Conservation (phyloP, 2,113 vertebrate species). For the Dipodomys merriami region DNA sequence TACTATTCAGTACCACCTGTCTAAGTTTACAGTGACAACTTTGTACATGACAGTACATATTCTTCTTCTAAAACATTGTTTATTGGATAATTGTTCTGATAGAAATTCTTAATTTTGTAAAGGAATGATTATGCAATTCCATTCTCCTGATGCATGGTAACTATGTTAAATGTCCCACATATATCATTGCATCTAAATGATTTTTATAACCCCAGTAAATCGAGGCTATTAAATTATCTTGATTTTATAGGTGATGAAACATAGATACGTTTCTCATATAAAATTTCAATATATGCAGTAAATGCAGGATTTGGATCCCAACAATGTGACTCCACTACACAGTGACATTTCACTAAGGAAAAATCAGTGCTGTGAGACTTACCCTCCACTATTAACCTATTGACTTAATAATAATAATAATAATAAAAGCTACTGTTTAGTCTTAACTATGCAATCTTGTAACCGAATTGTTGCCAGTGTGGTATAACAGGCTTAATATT, state of each 20-base stretch:
- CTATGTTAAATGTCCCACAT: not conserved
- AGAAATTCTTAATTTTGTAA: not conserved
- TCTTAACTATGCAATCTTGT: not conserved
- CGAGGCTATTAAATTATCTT: not conserved
- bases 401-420: not conserved
- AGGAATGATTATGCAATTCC: not conserved
- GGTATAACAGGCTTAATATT: not conserved
- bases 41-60: not conserved
- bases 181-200: not conserved
- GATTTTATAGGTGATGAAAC: not conserved
- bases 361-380: not conserved
- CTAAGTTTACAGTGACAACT: not conserved
- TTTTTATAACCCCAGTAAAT: not conserved
- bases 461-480: not conserved
- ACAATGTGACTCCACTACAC: not conserved
- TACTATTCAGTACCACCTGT: not conserved
- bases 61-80: not conserved
- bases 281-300: not conserved
- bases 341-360: not conserved
- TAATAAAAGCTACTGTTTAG: not conserved
- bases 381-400: not conserved
- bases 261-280: not conserved
- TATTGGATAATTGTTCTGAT: constrained; percentile 17
- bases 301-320: not conserved
- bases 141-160: not conserved